Conservation (phyloP, 2,888 invertebrate species). For the Strigamia transsilvanica region DNA sequence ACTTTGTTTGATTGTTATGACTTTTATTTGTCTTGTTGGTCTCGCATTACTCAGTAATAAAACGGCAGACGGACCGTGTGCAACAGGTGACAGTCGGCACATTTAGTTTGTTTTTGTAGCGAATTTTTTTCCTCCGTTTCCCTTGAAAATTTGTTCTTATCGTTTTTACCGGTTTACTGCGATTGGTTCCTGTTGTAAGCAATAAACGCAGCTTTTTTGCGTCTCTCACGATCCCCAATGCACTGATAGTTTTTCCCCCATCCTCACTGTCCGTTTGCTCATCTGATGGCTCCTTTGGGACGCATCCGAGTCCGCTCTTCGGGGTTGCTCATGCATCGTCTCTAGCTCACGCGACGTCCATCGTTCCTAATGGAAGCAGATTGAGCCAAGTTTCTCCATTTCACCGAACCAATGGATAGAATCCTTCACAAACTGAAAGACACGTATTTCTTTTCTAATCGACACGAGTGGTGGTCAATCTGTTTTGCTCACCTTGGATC, state of each 20-base stretch:
- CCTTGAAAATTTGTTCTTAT: background rate
- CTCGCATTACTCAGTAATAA: background rate
- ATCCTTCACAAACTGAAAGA: background rate
- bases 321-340: constrained; percentile 20
- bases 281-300: constrained; percentile 2
- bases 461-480: background rate
- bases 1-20: background rate
- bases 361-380: constrained; percentile 31
- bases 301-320: constrained; percentile 19
- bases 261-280: constrained; percentile 6
- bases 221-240: constrained; percentile 6
- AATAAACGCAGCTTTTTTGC: constrained; percentile 33
- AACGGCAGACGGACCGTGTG: background rate
- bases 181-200: constrained; percentile 36
- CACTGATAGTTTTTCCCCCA: background rate
- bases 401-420: background rate
- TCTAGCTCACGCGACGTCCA: background rate
- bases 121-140: background rate
- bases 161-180: constrained; percentile 19
- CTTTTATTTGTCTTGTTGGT: background rate
- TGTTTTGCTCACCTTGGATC: background rate
- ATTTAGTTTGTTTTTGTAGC: background rate
- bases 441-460: background rate
- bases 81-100: constrained; percentile 11
- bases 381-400: constrained; percentile 12